Percentiles rank a stretch among this genome's conserved stretches.
These are phyloP conservation scores for Spodoptera exigua DNA, from an alignment of 2,888 invertebrate genomes.

Conservation along the genomic window DNA sequence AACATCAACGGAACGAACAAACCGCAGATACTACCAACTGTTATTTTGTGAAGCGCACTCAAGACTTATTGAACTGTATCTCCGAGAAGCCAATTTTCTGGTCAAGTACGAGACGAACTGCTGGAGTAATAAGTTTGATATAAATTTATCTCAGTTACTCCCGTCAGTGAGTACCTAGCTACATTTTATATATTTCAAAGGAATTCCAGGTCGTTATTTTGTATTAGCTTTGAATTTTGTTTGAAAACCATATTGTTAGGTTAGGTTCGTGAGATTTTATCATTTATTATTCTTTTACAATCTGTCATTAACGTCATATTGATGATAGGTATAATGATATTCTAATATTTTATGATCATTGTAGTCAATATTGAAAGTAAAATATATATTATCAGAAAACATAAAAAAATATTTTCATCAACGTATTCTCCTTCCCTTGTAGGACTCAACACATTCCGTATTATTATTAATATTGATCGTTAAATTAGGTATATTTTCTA, in stretches of 20 bases:
- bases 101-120: conserved; percentile 35
- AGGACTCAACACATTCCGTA: no score
- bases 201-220: conserved; percentile 15
- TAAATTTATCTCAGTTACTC: conserved; percentile 19
- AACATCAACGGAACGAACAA: neutral
- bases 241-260: neutral
- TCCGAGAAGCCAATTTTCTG: conserved; percentile 41
- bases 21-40: conserved; percentile 11
- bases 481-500: no score
- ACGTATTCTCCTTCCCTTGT: no score
- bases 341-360: no score
- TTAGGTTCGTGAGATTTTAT: neutral
- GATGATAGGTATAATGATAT: no score
- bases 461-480: no score
- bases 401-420: no score
- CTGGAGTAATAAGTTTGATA: conserved; percentile 21
- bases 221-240: conserved; percentile 3
- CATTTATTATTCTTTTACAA: conserved; percentile 1
- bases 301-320: neutral
- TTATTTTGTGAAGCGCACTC: conserved; percentile 39
- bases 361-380: no score
- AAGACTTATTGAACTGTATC: conserved; percentile 44
- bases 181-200: conserved; percentile 10
- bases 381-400: no score
- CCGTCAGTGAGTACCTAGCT: no score